These are phyloP conservation scores for Neodiprion lecontei DNA, from an alignment of 1,140 invertebrate species.

Conservation along the genomic window DNA sequence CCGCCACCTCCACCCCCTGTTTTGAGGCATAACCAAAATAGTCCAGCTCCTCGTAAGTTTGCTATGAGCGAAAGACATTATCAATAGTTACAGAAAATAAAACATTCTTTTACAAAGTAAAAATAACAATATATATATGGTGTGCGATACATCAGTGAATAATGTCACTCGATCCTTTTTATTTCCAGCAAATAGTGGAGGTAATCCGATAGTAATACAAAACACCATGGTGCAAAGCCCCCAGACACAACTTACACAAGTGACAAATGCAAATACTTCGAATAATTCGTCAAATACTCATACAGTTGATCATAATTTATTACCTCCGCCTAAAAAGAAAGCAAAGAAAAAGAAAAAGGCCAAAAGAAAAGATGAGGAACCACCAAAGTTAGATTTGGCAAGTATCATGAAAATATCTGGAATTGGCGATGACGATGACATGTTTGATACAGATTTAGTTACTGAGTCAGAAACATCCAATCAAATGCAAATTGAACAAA, in stretches of 20 bases:
- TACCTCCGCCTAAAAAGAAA: conserved; percentile 60
- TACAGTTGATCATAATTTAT: conserved; percentile 52
- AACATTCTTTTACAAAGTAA: background rate
- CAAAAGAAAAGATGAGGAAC: conserved; percentile 64
- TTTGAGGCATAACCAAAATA: conserved; percentile 58
- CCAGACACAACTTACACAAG: conserved; percentile 54
- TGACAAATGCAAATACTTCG: conserved; percentile 42
- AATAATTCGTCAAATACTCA: conserved; percentile 43
- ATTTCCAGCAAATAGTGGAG: conserved; percentile 48
- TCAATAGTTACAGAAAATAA: background rate
- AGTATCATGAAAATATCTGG: conserved; percentile 67
- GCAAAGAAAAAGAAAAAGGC: conserved; percentile 61
- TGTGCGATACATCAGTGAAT: background rate
- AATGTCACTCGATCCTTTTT: background rate
- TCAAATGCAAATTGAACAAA: conserved; percentile 20
- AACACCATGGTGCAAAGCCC: conserved; percentile 60
- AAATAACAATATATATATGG: background rate
- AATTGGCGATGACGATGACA: conserved; percentile 63
- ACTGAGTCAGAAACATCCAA: conserved; percentile 44
- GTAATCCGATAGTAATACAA: conserved; percentile 58
- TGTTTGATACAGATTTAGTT: conserved; percentile 53
- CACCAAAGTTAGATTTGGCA: conserved; percentile 61
- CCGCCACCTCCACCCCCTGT: conserved; percentile 54
- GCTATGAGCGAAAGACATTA: too few relatives aligned
- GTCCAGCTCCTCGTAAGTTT: conserved; percentile 56